Evolutionary conservation across 2,888 invertebrate genomes (phyloP), one percentile per base, ranked within the genome.

Genomic region (Strigamia transsilvanica): DNA sequence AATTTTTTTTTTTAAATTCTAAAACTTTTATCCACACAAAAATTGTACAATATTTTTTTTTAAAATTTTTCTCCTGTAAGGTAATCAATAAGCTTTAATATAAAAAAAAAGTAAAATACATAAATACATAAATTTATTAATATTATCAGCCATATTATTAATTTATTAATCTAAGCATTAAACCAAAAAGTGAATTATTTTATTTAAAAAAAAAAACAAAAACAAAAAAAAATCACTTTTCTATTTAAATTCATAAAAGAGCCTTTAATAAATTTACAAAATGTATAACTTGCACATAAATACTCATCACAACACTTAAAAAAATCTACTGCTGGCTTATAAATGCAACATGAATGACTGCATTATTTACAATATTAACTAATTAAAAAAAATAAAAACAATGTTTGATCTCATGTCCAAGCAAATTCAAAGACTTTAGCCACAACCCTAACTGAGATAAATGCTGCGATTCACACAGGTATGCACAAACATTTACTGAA

Each of bases 271-370:
- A 61, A 61, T 61, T 61, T 61, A 61, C 23, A 61, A 61, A 61
- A 61, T 18, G 2, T 21, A n/a, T 18, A 61, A 61, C 61, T 61
- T 23, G 61, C 61, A 61, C 61, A 61, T 61, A 61, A 61, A 61
- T 61, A 61, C 61, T 61, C n/a, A 61, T 61, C 61, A 61, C 61
- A 61, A 61, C 61, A 61, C 61, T 61, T 61, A 4, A 51, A 4
- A 51, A n/a, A 51, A n/a, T 61, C 61, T 61, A 61, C 61, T 2
- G 18, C 51, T 61, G 10, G 15, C 56, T 61, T 61, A n/a, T 61
- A 61, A 61, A 61, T 15, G 21, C 21, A 61, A 61, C n/a, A 61
- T 61, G 61, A 61, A 61, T 61, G 3, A 61, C 23, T 61, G 61
- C 61, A 18, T 61, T 61, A 61, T 61, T 21, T 61, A 61, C 61